Evolutionary conservation across 30 jellyfish, hydroid and myxozoan genomes (phyloP).

Genomic region (Pseudorhiza aurosa): DNA sequence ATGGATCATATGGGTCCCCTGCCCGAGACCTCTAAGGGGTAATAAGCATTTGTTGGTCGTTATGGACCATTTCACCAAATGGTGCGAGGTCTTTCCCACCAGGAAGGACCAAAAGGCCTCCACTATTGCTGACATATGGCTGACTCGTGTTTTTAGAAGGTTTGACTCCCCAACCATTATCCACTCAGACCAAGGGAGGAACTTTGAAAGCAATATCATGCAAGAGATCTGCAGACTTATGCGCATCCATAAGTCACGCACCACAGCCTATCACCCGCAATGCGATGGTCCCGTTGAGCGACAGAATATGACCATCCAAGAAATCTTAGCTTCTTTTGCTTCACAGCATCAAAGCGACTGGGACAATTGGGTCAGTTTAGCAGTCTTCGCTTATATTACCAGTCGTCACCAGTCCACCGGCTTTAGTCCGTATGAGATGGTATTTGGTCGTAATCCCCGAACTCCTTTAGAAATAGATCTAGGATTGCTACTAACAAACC

Average conservation of each 20-base stretch:
- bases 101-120: slow-evolving; percentile 33
- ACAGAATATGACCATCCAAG: not conserved
- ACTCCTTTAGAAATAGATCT: not conserved
- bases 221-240: slow-evolving; percentile 36
- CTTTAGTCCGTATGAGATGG: not conserved
- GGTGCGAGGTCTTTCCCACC: slow-evolving; percentile 44
- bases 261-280: slow-evolving; percentile 53
- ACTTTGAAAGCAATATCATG: slow-evolving; percentile 39
- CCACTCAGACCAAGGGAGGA: slow-evolving; percentile 61
- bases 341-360: not conserved
- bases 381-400: slow-evolving; percentile 45
- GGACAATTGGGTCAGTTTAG: not conserved
- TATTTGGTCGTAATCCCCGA: not conserved
- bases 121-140: slow-evolving; percentile 49
- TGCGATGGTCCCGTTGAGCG: slow-evolving; percentile 12
- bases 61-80: slow-evolving; percentile 64
- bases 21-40: slow-evolving; percentile 61
- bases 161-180: slow-evolving; percentile 36
- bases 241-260: slow-evolving; percentile 28
- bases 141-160: slow-evolving; percentile 26
- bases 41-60: slow-evolving; percentile 63
- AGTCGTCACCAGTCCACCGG: not conserved
- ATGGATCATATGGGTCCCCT: slow-evolving; percentile 69
- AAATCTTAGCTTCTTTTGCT: not conserved
- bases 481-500: not conserved